phyloP scores from a whole-genome alignment of 1,140 invertebrate species.

The Zaprionus kolodkinae region DNA sequence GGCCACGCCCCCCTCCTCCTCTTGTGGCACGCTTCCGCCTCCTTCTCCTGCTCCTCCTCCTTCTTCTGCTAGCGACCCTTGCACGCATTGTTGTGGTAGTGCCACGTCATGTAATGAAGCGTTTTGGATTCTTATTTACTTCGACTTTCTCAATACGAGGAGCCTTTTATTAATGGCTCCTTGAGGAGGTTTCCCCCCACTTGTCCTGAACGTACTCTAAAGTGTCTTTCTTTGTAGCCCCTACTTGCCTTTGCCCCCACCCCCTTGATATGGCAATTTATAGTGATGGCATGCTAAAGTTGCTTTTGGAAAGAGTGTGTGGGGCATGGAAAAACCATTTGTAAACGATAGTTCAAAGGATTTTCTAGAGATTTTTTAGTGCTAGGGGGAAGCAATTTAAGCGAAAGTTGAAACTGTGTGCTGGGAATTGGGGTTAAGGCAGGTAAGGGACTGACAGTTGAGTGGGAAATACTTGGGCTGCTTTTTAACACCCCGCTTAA shows the following conservation, averaged over 20 bases:
- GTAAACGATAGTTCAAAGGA: constrained; percentile 2
- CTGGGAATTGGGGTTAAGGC: not conserved
- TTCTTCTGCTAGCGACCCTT: not conserved
- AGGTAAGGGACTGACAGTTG: not conserved
- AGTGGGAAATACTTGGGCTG: not conserved
- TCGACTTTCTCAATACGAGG: constrained; percentile 34
- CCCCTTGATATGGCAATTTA: not conserved
- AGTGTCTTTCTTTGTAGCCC: not conserved
- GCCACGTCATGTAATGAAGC: constrained; percentile 47
- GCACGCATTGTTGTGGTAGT: constrained; percentile 17
- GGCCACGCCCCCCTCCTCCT: not conserved
- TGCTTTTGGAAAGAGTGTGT: not conserved
- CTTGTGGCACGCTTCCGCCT: not conserved
- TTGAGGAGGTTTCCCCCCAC: not conserved
- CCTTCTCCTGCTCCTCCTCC: too few relatives aligned
- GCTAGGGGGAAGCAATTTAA: not conserved
- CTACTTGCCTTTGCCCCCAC: not conserved
- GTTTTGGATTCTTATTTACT: constrained; percentile 40
- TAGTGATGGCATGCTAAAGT: not conserved
- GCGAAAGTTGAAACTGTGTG: not conserved
- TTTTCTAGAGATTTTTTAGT: constrained; percentile 4
- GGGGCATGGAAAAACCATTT: not conserved
- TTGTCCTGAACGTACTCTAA: constrained; percentile 12
- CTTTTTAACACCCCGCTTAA: not conserved
- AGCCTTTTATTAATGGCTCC: constrained; percentile 41